Base-by-base conservation (phyloP, 1,140 invertebrate species). In the Drosophila sproati region DNA sequence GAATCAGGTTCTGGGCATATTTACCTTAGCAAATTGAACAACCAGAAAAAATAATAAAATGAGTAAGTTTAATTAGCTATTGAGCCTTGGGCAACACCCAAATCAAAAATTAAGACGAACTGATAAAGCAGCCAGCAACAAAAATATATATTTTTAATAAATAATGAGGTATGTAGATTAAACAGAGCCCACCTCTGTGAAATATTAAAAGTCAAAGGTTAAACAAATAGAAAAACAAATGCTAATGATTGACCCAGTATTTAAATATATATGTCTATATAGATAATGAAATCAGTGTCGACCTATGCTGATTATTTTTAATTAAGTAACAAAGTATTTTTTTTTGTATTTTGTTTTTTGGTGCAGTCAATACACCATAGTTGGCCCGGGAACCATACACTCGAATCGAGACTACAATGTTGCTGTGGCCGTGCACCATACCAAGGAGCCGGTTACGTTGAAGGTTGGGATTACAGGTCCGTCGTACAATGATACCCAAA, bases 391-490 rank as follows among this genome's bases (percentile, higher is more conserved):
- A 80, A 95, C 96, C 10, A 93, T 98, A 43, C 94, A 97, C 61
- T 97, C 97, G 2, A 95, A 96, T 93, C 95, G 95, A 2, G 95
- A 97, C 72, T 98, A 97, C 92, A 96, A 97, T 92, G 96, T 97
- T 45, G 96, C 96, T 2, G 95, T 98, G 12, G 96, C 95, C 56
- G 94, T 95, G 2, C 94, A 95, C 72, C 94, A 94, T 60, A 94
- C 95, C 28, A 92, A 92, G 34, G 89, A 93, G 41, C 95, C 96
- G 1, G 94, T 96, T 34, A 94, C 94, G 5, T 93, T 98, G 43
- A 95, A 95, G 50, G 94, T 98, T 12, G 95, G 95, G 52, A 93
- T 98, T 5, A 95, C 95, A 64, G 97, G 96, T 2, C 93, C 94
- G 32, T 94, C 95, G n/a, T 94, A 95, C 73, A 95, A 94, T 69